A percentile compares a stretch with the other conserved stretches of the same genome.
Evolutionary conservation across 2,797 vertebrate genomes (phyloP).

Genomic region (Acanthornis magna): DNA sequence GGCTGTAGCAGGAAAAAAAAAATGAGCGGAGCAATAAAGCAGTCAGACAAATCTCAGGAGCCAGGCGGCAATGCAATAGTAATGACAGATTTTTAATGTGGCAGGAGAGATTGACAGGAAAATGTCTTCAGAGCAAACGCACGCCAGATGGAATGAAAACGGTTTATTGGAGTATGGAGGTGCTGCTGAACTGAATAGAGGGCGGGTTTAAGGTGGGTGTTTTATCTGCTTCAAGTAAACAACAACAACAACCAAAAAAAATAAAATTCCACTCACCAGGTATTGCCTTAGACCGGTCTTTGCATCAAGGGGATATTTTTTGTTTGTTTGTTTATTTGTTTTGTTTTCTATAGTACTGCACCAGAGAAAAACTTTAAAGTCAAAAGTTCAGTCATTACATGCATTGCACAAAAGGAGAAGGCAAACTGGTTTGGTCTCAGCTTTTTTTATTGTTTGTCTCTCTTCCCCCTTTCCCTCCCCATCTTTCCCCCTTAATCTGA

Average conservation of each 20-base stretch:
- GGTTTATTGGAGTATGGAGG: conserved; percentile 96
- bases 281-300: neutral
- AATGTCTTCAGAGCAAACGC: conserved; percentile 93
- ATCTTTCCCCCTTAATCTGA: neutral
- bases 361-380: neutral
- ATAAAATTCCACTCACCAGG: neutral
- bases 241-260: conserved; percentile 1
- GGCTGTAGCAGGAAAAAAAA: conserved; percentile 77
- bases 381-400: conserved; percentile 44
- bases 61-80: conserved; percentile 83
- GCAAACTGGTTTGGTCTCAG: neutral
- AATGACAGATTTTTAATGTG: conserved; percentile 90
- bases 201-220: conserved; percentile 73
- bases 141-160: conserved; percentile 98
- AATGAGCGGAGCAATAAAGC: conserved; percentile 84
- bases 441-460: conserved; percentile 2
- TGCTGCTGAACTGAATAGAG: conserved; percentile 75
- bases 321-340: conserved; percentile 36
- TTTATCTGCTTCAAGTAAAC: conserved; percentile 71
- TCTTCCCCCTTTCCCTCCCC: neutral
- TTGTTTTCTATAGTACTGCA: neutral
- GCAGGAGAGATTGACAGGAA: conserved; percentile 94
- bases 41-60: conserved; percentile 90
- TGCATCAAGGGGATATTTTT: neutral
- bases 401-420: neutral